These are phyloP conservation scores for Ceyx margarethae DNA, from an alignment of 2,113 vertebrate genomes.

Conservation along the genomic window DNA sequence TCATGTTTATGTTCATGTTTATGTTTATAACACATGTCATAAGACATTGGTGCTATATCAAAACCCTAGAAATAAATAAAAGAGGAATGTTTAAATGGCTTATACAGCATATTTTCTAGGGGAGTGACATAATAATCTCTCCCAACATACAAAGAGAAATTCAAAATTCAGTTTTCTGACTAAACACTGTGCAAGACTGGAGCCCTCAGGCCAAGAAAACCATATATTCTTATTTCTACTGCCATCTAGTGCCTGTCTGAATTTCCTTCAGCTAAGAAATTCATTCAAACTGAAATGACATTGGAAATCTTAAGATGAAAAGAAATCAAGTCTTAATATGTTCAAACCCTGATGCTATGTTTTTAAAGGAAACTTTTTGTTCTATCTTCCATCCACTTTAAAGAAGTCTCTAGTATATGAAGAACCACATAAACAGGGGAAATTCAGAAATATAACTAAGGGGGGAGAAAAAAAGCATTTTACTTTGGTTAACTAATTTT, in stretches of 20 bases:
- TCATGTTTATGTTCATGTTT: background rate
- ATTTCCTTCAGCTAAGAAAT: background rate
- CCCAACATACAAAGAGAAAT: background rate
- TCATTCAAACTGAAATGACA: background rate
- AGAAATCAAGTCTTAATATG: background rate
- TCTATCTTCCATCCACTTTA: background rate
- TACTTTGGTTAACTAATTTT: background rate
- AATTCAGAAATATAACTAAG: background rate
- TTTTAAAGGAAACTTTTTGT: background rate
- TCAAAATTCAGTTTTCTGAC: background rate
- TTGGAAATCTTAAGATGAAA: background rate
- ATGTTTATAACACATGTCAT: background rate
- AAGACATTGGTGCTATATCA: background rate
- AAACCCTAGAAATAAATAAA: background rate
- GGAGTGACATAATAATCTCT: background rate
- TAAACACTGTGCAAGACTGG: background rate
- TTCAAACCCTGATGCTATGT: background rate
- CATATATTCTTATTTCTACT: slow-evolving; percentile 56
- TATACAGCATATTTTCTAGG: background rate
- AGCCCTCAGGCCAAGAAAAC: background rate
- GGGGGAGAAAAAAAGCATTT: background rate
- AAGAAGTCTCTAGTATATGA: background rate
- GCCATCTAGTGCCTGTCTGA: slow-evolving; percentile 68
- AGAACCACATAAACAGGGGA: background rate
- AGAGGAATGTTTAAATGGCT: background rate